These are phyloP conservation scores for Odontocolon sp. DNA, from an alignment of 2,888 invertebrate genomes.

Conservation along the genomic window DNA sequence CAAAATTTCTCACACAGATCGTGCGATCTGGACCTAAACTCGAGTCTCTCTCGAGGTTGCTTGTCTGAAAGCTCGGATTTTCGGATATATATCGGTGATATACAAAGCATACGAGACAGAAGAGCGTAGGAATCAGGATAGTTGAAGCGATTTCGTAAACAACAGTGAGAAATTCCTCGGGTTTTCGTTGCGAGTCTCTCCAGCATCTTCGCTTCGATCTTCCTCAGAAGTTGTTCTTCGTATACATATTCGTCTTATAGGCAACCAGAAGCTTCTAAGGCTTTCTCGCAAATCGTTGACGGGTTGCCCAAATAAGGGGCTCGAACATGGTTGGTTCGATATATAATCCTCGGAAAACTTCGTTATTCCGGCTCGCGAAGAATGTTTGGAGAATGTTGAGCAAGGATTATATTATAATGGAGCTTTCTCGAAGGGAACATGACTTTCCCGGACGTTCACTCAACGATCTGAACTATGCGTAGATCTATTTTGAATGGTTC, in stretches of 20 bases:
- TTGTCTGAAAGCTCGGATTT: not conserved
- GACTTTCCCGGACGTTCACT: not conserved
- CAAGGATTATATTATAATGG: constrained; percentile 15
- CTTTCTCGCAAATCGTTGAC: not conserved
- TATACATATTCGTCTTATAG: not conserved
- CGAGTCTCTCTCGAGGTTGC: not conserved
- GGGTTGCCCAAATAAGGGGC: not conserved
- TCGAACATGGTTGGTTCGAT: not conserved
- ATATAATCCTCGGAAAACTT: constrained; percentile 1
- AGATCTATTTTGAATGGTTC: not conserved
- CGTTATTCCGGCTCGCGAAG: not conserved
- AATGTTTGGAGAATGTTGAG: constrained; percentile 34
- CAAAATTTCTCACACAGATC: constrained; percentile 15
- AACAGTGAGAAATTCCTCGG: constrained; percentile 49
- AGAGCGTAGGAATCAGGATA: constrained; percentile 46
- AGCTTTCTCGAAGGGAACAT: not conserved
- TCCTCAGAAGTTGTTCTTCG: not conserved
- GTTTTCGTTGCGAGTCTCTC: constrained; percentile 19
- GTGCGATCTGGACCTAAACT: too few relatives aligned
- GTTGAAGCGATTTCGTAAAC: constrained; percentile 40
- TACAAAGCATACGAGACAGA: constrained; percentile 34
- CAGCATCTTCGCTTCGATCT: constrained; percentile 2
- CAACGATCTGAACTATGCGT: not conserved
- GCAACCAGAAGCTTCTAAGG: not conserved
- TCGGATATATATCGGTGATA: constrained; percentile 29